Evolutionary conservation across 2,113 vertebrate genomes (phyloP).

Genomic region (Himantopus leucocephalus): DNA sequence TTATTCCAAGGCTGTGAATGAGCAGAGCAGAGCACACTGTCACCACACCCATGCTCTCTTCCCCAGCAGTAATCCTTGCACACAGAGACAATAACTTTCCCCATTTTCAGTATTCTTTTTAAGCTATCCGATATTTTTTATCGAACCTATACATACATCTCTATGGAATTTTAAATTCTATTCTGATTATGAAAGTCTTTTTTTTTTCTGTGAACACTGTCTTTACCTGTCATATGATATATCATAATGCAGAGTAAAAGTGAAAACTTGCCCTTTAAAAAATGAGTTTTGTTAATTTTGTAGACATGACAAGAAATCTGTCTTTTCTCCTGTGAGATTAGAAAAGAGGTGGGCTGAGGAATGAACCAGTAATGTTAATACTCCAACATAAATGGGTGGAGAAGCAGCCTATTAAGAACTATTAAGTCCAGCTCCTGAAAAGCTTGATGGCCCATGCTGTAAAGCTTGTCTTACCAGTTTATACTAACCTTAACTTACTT

Average conservation of each 20-base stretch:
- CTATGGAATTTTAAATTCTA: background rate
- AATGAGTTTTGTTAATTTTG: background rate
- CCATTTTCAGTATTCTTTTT: background rate
- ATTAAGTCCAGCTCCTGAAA: background rate
- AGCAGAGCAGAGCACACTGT: background rate
- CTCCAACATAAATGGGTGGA: background rate
- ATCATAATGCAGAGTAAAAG: background rate
- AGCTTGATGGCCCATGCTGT: background rate
- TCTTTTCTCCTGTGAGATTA: background rate
- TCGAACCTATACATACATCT: rapidly evolving
- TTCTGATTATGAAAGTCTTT: background rate
- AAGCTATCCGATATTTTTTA: background rate
- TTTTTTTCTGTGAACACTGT: background rate
- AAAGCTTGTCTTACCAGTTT: background rate
- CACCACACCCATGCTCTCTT: background rate
- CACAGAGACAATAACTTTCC: background rate
- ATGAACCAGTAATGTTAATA: background rate
- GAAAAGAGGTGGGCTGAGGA: background rate
- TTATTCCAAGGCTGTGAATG: background rate
- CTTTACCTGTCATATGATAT: background rate
- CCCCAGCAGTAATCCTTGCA: background rate
- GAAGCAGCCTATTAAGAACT: background rate
- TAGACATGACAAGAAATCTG: background rate
- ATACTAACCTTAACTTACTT: background rate
- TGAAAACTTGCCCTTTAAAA: background rate